Evolutionary conservation across 2,113 vertebrate species (phyloP).

Genomic region (Leucopternis melanops): DNA sequence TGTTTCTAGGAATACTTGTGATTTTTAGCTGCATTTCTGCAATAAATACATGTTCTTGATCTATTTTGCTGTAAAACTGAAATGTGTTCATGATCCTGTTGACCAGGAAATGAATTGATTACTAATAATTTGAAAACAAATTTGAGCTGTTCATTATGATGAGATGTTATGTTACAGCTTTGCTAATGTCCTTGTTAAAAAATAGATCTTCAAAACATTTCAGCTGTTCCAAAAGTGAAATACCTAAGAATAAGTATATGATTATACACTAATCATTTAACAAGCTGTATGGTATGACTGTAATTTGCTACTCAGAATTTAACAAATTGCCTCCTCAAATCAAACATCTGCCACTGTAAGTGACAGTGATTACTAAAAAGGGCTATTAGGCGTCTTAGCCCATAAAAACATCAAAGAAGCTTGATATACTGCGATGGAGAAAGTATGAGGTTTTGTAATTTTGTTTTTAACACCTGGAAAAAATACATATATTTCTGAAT

Average conservation of each 20-base stretch:
- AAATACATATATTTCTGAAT: neutral
- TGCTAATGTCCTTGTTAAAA: neutral
- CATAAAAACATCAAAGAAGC: neutral
- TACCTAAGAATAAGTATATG: constrained; percentile 9
- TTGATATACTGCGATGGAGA: neutral
- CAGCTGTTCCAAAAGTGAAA: neutral
- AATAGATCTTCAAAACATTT: neutral
- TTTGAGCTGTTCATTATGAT: neutral
- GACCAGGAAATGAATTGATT: neutral
- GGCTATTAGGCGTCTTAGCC: neutral
- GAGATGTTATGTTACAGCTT: neutral
- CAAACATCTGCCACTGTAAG: constrained; percentile 6
- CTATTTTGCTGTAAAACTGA: neutral
- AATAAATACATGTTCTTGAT: neutral
- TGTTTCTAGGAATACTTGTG: neutral
- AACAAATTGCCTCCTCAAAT: constrained; percentile 11
- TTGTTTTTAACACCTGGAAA: neutral
- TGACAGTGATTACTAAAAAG: neutral
- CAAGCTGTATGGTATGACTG: neutral
- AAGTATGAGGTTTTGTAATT: neutral
- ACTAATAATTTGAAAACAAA: neutral
- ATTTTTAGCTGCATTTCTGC: neutral
- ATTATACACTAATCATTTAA: constrained; percentile 29
- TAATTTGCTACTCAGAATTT: constrained; percentile 24
- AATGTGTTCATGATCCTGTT: neutral